These are phyloP conservation scores for Actinernus sp. DNA, from an alignment of 92 coral and sea anemone genomes.

Conservation along the genomic window DNA sequence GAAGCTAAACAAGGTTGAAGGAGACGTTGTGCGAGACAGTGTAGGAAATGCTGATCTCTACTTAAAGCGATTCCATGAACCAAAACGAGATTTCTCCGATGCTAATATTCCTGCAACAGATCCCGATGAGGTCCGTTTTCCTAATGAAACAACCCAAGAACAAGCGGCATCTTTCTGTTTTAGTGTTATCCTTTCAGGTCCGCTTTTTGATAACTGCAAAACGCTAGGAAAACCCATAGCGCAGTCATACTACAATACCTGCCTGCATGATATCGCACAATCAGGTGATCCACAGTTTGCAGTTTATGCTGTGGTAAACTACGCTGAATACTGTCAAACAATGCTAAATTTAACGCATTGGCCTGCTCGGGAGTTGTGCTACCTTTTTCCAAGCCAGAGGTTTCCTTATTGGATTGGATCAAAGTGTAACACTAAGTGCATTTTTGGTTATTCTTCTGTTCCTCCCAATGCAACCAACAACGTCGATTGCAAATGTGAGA, in stretches of 20 bases:
- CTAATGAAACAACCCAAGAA: constrained; percentile 20
- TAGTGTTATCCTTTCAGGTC: constrained; percentile 70
- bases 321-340: constrained; percentile 85
- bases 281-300: constrained; percentile 70
- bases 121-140: constrained; percentile 12
- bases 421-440: constrained; percentile 74
- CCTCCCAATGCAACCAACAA: constrained; percentile 41
- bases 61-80: constrained; percentile 79
- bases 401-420: constrained; percentile 90
- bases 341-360: constrained; percentile 67
- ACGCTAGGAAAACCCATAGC: constrained; percentile 69
- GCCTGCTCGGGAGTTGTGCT: constrained; percentile 94
- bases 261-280: constrained; percentile 75
- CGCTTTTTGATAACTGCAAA: constrained; percentile 70
- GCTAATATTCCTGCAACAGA: constrained; percentile 71
- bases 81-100: constrained; percentile 87
- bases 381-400: constrained; percentile 61
- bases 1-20: constrained; percentile 92
- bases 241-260: constrained; percentile 85
- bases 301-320: constrained; percentile 78
- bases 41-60: constrained; percentile 75
- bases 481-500: constrained; percentile 74
- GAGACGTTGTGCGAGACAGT: constrained; percentile 67
- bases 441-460: constrained; percentile 80
- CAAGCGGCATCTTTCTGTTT: constrained; percentile 71